Evolutionary conservation across 2,113 vertebrate genomes (phyloP), one percentile per base, ranked within the genome.

Genomic region (Pelodiscus sinensis): DNA sequence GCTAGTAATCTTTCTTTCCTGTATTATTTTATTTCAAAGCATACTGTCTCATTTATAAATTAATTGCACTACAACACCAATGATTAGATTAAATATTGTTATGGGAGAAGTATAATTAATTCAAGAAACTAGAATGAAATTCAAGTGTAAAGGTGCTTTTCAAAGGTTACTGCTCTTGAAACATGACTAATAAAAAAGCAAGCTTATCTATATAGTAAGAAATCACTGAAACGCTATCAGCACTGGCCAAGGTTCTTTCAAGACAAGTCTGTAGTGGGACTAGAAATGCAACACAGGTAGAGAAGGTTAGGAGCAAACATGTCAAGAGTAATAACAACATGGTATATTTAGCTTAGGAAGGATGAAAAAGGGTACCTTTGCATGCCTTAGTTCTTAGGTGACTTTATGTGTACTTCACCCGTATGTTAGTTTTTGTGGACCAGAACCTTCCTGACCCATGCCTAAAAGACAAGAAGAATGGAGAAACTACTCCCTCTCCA

Each of bases 21-120:
- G 82, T 89, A 77, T 82, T 90, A 82, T 86, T 95, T 94, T 87
- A 79, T 82, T 91, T 94, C 80, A 95, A 96, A 93, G 52, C 86
- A 85, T 52, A 77, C 85, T 92, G 58, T 94, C 94, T 88, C 58
- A 15, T 58, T 92, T 93, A 83, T 58, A n/a, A 85, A 92, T 87
- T 79, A 86, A 91, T 94, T 84, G 38, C 57, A 89, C 83, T 93
- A 54, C 55, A 84, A 81, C 81, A 16, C 11, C 1, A 83, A 51
- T 27, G 77, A 82, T 94, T 89, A 90, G 84, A 73, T 86, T 78
- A 86, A 58, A 9, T 38, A 22, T 83, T 94, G 81, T 52, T 91
- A 85, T 71, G 15, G 71, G 79, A 88, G 35, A 18, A 35, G 65
- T 35, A 31, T 90, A 89, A 86, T 91, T 78, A 81, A 92, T 88